Evolutionary conservation across 2,888 invertebrate species (phyloP).

Genomic region (Drosophila picticornis): DNA sequence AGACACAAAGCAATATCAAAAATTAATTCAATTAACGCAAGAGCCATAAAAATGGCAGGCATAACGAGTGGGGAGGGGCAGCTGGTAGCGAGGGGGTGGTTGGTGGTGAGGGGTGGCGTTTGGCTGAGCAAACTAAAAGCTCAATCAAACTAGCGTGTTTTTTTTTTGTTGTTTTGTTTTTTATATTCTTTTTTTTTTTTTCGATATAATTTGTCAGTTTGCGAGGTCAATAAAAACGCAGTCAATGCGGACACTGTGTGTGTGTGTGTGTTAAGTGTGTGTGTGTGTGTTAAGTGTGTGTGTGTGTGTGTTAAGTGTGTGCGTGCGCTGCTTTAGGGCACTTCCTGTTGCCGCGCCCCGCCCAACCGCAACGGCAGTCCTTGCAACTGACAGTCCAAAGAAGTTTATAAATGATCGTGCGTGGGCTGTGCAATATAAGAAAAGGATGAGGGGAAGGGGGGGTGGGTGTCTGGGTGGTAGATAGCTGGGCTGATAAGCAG

Average conservation of each 20-base stretch:
- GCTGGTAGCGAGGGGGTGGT: neutral
- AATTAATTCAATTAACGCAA: constrained; percentile 77
- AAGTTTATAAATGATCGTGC: constrained; percentile 76
- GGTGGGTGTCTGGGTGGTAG: neutral
- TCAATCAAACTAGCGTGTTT: constrained; percentile 72
- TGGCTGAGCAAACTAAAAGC: constrained; percentile 51
- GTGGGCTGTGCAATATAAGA: constrained; percentile 1
- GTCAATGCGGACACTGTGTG: constrained; percentile 20
- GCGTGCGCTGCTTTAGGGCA: constrained; percentile 65
- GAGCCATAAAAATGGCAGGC: constrained; percentile 55
- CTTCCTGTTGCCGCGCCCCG: constrained; percentile 54
- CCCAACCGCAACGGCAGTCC: constrained; percentile 37
- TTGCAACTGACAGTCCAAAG: constrained; percentile 60
- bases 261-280: constrained; percentile 4
- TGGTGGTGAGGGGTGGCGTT: neutral
- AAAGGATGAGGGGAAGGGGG: neutral
- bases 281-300: constrained; percentile 15
- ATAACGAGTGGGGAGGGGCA: constrained; percentile 42
- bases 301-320: constrained; percentile 40
- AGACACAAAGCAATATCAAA: constrained; percentile 35
- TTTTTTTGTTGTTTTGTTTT: constrained; percentile 24
- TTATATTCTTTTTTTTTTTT: constrained; percentile 18
- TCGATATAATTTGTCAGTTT: constrained; percentile 25
- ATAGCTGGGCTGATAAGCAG: neutral
- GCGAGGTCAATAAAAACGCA: constrained; percentile 48